Evolutionary conservation across 2,888 invertebrate genomes (phyloP).

Genomic region (Aricia artaxerxes): DNA sequence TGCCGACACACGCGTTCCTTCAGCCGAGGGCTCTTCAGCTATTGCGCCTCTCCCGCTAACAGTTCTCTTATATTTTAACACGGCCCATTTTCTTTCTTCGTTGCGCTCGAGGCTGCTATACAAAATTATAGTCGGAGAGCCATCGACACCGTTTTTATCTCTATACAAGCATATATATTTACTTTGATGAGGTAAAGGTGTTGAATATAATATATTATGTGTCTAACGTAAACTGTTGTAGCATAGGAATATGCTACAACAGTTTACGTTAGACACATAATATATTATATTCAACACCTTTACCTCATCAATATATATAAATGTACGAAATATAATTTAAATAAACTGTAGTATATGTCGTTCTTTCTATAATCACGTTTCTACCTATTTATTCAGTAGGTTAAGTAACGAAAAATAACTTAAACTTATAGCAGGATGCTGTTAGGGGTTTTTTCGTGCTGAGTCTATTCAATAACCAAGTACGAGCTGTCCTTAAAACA

Average conservation of each 20-base stretch:
- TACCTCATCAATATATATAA: background rate
- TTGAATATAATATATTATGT: background rate
- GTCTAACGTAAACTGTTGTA: background rate
- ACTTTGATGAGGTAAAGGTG: background rate
- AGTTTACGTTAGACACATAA: background rate
- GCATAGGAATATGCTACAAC: background rate
- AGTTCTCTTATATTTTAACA: constrained; percentile 36
- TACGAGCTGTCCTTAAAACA: background rate
- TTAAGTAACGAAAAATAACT: background rate
- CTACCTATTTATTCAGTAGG: background rate
- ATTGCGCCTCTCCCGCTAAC: constrained; percentile 33
- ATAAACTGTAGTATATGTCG: too few relatives aligned
- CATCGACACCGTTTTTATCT: constrained; percentile 23
- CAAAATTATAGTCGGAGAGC: background rate
- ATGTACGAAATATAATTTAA: too few relatives aligned
- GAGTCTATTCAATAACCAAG: background rate
- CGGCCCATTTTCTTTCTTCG: constrained; percentile 37
- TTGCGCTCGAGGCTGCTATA: constrained; percentile 11
- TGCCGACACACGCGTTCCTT: constrained; percentile 57
- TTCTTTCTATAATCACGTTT: too few relatives aligned
- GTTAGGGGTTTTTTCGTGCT: background rate
- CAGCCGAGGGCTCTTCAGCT: constrained; percentile 45
- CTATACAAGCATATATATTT: background rate
- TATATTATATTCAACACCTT: background rate
- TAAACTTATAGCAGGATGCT: background rate